Evolutionary conservation across 2,888 invertebrate genomes (phyloP).

Genomic region (Agrotis ipsilon): DNA sequence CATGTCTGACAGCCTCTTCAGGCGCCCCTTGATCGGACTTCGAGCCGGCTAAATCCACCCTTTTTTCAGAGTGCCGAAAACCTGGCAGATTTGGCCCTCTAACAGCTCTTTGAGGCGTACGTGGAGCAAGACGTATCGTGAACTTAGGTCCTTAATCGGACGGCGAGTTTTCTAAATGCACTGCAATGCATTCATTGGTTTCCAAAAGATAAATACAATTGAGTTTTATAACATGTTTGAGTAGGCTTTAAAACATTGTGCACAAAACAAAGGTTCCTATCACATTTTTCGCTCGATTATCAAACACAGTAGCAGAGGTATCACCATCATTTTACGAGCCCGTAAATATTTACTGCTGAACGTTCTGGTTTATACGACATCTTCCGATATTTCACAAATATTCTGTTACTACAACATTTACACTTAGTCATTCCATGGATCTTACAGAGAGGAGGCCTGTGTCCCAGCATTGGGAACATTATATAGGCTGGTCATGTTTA

Average conservation of each 20-base stretch:
- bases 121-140: too few relatives aligned
- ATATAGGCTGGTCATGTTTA: too few relatives aligned
- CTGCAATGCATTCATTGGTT: neutral
- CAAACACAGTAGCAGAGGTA: neutral
- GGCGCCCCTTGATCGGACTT: too few relatives aligned
- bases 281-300: slow-evolving; percentile 20
- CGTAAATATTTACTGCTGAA: slow-evolving; percentile 30
- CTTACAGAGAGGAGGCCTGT: too few relatives aligned
- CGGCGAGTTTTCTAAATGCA: neutral
- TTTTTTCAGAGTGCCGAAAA: too few relatives aligned
- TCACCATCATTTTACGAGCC: slow-evolving; percentile 20
- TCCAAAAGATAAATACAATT: neutral
- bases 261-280: slow-evolving; percentile 13
- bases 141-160: neutral
- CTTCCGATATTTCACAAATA: slow-evolving; percentile 28
- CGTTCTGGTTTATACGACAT: slow-evolving; percentile 1
- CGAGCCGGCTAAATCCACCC: too few relatives aligned
- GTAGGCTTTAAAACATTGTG: neutral
- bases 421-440: too few relatives aligned
- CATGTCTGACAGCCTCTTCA: too few relatives aligned
- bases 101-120: too few relatives aligned
- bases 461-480: too few relatives aligned
- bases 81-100: too few relatives aligned
- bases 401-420: neutral
- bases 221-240: too few relatives aligned